Percentiles rank a stretch among this genome's conserved stretches.
Evolutionary conservation across 2,113 vertebrate species (phyloP).

Genomic region (Sisor rabdophorus): DNA sequence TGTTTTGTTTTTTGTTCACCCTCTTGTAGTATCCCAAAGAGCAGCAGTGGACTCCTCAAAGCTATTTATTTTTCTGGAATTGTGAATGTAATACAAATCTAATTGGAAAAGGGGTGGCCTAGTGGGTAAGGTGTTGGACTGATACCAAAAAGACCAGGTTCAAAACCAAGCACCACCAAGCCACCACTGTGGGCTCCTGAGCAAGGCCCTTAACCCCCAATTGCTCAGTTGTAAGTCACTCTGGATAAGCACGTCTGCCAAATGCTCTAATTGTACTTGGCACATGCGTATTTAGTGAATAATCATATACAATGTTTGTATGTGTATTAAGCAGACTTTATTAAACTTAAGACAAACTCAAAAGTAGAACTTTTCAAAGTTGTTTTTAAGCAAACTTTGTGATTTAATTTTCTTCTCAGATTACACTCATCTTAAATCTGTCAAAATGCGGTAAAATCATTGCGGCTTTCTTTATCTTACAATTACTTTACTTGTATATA

Average conservation of each 20-base stretch:
- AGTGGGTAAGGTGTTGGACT: too few relatives aligned
- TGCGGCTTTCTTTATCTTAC: neutral
- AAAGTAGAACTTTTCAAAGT: slow-evolving; percentile 48
- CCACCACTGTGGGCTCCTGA: too few relatives aligned
- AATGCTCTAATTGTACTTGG: too few relatives aligned
- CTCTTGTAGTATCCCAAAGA: neutral
- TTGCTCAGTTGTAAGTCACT: too few relatives aligned
- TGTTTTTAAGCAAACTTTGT: slow-evolving; percentile 41
- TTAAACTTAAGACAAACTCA: slow-evolving; percentile 31
- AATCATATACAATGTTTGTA: neutral
- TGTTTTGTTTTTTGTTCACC: neutral
- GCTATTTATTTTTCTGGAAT: neutral
- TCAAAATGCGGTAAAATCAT: slow-evolving; percentile 59
- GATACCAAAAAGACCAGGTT: too few relatives aligned
- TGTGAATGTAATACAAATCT: too few relatives aligned
- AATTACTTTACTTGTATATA: neutral
- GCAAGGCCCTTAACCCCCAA: too few relatives aligned
- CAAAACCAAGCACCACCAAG: too few relatives aligned
- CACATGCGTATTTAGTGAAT: neutral
- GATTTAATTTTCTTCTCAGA: slow-evolving; percentile 51
- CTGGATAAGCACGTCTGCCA: too few relatives aligned
- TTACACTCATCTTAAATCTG: slow-evolving; percentile 60
- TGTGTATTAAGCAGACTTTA: neutral
- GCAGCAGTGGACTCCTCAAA: neutral
- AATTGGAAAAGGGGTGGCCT: too few relatives aligned